Conservation (phyloP, 30 jellyfish, hydroid and myxozoan species). For the Pelagia noctiluca region DNA sequence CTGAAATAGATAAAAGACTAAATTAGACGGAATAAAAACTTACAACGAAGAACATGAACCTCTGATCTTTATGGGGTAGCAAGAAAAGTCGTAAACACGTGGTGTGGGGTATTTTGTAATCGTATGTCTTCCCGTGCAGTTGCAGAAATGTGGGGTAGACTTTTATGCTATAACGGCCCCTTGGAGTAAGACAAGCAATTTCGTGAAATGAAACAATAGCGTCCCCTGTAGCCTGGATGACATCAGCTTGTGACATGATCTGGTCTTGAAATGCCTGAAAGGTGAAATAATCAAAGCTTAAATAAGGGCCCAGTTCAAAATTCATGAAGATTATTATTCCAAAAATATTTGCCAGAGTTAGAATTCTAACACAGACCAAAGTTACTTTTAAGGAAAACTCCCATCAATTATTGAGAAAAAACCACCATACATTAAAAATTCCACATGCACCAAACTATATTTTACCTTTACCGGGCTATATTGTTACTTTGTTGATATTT, state of each 20-base stretch:
- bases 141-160: conserved; percentile 93
- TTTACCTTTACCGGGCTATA: too few species aligned
- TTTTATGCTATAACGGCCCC: conserved; percentile 97
- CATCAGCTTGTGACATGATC: conserved; percentile 93
- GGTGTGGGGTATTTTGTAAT: conserved; percentile 93
- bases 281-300: too few species aligned
- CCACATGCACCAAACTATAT: too few species aligned
- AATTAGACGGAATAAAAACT: conserved; percentile 8
- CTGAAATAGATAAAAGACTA: neutral
- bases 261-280: conserved; percentile 92
- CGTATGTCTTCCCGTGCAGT: conserved; percentile 97
- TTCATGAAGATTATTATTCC: too few species aligned
- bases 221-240: conserved; percentile 98
- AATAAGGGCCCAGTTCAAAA: too few species aligned
- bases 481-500: too few species aligned
- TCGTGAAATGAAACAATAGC: conserved; percentile 93
- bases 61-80: conserved; percentile 92
- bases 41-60: conserved; percentile 95
- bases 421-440: too few species aligned
- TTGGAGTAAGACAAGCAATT: conserved; percentile 97
- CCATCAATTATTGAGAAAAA: too few species aligned
- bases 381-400: too few species aligned
- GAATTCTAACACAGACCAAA: too few species aligned
- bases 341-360: too few species aligned
- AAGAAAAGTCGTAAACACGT: conserved; percentile 82